Percentiles rank a stretch among this genome's conserved stretches.
These are phyloP conservation scores for Bathynomus jamesi DNA, from an alignment of 1,140 invertebrate species.

Conservation along the genomic window DNA sequence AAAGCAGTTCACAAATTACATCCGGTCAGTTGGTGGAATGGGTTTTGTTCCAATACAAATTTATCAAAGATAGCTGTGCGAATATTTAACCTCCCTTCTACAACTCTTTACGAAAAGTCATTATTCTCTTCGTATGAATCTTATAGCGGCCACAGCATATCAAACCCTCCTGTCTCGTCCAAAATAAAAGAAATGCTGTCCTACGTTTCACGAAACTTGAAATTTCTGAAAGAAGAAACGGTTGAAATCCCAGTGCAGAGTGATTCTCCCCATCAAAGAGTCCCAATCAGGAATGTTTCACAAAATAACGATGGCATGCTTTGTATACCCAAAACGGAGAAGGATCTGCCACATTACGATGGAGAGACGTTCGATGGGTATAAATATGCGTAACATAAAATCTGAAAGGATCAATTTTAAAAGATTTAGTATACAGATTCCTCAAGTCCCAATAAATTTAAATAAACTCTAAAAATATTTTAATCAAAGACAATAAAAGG, in stretches of 20 bases:
- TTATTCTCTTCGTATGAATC: neutral
- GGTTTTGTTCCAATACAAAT: neutral
- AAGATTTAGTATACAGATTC: too few relatives aligned
- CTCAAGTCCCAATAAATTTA: too few relatives aligned
- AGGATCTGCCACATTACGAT: neutral
- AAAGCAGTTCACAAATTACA: neutral
- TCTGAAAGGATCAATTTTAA: too few relatives aligned
- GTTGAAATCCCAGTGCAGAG: neutral
- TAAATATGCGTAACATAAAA: too few relatives aligned
- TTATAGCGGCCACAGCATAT: neutral
- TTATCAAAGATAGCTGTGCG: neutral
- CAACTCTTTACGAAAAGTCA: neutral
- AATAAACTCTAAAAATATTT: too few relatives aligned
- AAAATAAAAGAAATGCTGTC: neutral
- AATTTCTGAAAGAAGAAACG: neutral
- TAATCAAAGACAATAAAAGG: too few relatives aligned
- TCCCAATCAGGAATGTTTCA: too few relatives aligned
- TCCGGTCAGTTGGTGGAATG: neutral
- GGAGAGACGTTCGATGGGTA: neutral
- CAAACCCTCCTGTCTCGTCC: neutral
- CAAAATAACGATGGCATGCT: neutral
- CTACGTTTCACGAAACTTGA: neutral
- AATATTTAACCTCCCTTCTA: neutral
- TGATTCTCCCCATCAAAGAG: neutral
- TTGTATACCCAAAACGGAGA: neutral